Evolutionary conservation across 2,113 vertebrate genomes (phyloP), one percentile per base, ranked within the genome.

Genomic region (Pontoporia blainvillei): DNA sequence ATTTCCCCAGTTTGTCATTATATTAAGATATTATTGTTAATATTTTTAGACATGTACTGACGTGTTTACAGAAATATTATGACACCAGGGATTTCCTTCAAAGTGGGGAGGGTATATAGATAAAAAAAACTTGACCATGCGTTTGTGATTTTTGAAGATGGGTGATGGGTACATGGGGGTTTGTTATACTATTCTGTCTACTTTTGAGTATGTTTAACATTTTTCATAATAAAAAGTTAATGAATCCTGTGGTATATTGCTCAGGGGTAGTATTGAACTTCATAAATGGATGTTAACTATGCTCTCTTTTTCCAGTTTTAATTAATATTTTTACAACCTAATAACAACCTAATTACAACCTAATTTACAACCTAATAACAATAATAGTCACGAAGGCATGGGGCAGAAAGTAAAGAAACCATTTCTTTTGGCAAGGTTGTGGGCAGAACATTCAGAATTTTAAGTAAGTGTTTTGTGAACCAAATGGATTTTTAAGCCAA

Each of bases 201-300:
- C 34, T 83, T 95, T 57, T 75, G 52, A 90, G 61, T 93, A 54
- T 72, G 25, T 84, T 93, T 84, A 75, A 39, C 10, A 44, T 14
- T 86, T 91, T 85, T 96, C 36, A 88, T 46, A 59, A 64, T 69
- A 34, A 54, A 94, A 93, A 15, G 20, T 90, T 76, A 76, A 84
- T 81, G 93, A 84, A 61, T 91, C 36, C 52, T 87, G 49, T 78
- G 27, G 12, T n/a, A 61, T 93, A 52, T 71, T 82, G 12, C 20
- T 90, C 61, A 61, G 41, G 44, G 15, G 29, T 67, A 6, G 10
- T 75, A 66, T 13, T 4, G 8, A 71, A 75, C 44, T 86, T 86
- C 29, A 54, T 81, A 82, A 95, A 39, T 75, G 54, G 44, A 93
- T 81, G 36, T 82, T 49, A 94, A 82, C 88, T 88, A 54, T 61